Evolutionary conservation across 1,140 invertebrate genomes (phyloP), one percentile per base, ranked within the genome.

Genomic region (Drosophila kepulauana): DNA sequence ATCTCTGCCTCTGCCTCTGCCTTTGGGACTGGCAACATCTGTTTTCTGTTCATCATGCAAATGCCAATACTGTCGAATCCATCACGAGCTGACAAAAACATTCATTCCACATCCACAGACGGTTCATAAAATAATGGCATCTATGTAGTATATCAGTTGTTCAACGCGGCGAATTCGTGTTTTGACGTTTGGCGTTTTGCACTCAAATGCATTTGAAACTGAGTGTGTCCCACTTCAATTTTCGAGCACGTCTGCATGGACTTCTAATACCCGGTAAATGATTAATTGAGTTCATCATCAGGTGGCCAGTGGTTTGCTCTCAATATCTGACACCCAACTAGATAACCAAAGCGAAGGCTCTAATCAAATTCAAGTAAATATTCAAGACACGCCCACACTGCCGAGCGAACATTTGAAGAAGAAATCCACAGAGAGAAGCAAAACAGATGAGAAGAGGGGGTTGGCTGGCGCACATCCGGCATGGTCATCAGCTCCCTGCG

Each of bases 11-110:
- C 41, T 13, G 41, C 11, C n/a, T 13, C 11, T n/a, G 3, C 41
- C 16, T 1, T 7, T 49, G 16, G 16, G 64, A 5, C 10, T 35
- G 20, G 51, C 74, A 49, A 67, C 81, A 85, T 73, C 81, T 77
- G 77, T 59, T 67, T 13, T 43, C 41, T 13, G 41, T 43, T 43
- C 62, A 15, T 28, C 59, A 80, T 80, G 77, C 75, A 82, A 85
- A 85, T 85, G 73, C 63, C 49, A 58, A 28, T 46, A 7, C 45
- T 35, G 52, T 65, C 49, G 38, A 15, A 43, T 48, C 49, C 25
- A 15, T 16, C 54, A 58, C 30, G 30, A 61, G 16, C 30, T 13
- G 56, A 43, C 58, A 63, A 63, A 30, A 64, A 48, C 49, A 71
- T 43, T 59, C 38, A 43, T 13, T 69, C 15, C 13, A 52, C 11